Conservation (phyloP, 2,888 invertebrate species). For the Agrotis puta region DNA sequence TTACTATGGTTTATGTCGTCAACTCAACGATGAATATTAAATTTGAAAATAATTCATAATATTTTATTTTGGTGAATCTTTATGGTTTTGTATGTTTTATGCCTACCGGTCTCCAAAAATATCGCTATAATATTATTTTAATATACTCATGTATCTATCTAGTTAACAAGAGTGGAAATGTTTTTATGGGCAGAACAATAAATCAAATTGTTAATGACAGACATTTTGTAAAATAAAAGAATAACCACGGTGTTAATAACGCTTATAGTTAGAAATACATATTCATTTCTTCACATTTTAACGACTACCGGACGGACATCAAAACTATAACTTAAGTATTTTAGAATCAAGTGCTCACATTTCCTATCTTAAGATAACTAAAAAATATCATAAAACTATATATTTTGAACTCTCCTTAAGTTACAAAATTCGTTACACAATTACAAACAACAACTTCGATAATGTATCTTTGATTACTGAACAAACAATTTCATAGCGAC, state of each 20-base stretch:
- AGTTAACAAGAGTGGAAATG: slow-evolving; percentile 30
- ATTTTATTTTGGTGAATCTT: slow-evolving; percentile 39
- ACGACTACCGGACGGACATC: slow-evolving; percentile 62
- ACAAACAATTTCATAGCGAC: slow-evolving; percentile 27
- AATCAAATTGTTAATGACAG: slow-evolving; percentile 54
- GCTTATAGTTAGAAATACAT: slow-evolving; percentile 55
- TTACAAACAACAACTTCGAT: too few species aligned
- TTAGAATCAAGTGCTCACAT: slow-evolving; percentile 36
- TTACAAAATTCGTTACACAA: too few species aligned
- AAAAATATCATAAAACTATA: slow-evolving; percentile 23
- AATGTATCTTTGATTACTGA: not conserved
- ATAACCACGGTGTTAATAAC: slow-evolving; percentile 52
- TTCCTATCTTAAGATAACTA: slow-evolving; percentile 38
- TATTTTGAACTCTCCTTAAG: slow-evolving; percentile 1
- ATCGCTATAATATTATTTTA: slow-evolving; percentile 39
- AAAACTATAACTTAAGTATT: slow-evolving; percentile 47
- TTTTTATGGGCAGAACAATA: slow-evolving; percentile 58
- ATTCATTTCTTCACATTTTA: slow-evolving; percentile 59
- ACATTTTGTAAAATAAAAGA: slow-evolving; percentile 50
- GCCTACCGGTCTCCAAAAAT: slow-evolving; percentile 37
- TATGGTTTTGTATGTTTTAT: slow-evolving; percentile 39
- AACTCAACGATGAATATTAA: slow-evolving; percentile 23
- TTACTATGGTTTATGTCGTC: slow-evolving; percentile 13
- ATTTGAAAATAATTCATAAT: slow-evolving; percentile 35
- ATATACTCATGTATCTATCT: slow-evolving; percentile 26